A percentile compares a stretch with the other conserved stretches of the same genome.
Evolutionary conservation across 30 jellyfish, hydroid and myxozoan genomes (phyloP).

Genomic region (Aurelia sp.): DNA sequence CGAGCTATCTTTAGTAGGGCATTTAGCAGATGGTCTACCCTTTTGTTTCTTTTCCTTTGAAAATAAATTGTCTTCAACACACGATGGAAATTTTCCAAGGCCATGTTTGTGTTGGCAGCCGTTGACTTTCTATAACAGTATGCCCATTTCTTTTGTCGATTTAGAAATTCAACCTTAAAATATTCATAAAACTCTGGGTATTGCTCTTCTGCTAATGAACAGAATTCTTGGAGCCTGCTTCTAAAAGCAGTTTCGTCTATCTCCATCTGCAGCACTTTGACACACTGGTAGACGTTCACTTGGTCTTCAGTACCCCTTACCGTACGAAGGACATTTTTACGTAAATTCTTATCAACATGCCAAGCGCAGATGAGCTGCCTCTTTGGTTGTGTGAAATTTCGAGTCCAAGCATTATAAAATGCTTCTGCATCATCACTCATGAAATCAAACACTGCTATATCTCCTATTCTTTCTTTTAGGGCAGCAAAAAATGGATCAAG

Average conservation of each 20-base stretch:
- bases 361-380: constrained; percentile 57
- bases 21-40: constrained; percentile 31
- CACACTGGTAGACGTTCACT: constrained; percentile 6
- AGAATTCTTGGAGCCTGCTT: constrained; percentile 25
- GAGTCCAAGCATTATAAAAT: constrained; percentile 42
- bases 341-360: constrained; percentile 53
- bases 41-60: constrained; percentile 39
- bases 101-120: constrained; percentile 60
- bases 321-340: constrained; percentile 11
- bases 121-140: constrained; percentile 53
- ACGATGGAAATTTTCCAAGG: constrained; percentile 51
- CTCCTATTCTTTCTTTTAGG: constrained; percentile 25
- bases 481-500: too few relatives aligned
- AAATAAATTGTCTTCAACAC: constrained; percentile 40
- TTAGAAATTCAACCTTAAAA: constrained; percentile 31
- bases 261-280: constrained; percentile 33
- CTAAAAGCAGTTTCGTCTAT: constrained; percentile 18
- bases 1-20: constrained; percentile 52
- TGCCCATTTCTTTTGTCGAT: constrained; percentile 41
- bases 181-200: constrained; percentile 36
- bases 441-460: constrained; percentile 29
- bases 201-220: constrained; percentile 26
- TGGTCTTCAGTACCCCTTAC: constrained; percentile 16
- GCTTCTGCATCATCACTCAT: constrained; percentile 71
- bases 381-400: constrained; percentile 29